Base-by-base conservation (phyloP, 1,140 invertebrate genomes). In the Chymomyza costata region DNA sequence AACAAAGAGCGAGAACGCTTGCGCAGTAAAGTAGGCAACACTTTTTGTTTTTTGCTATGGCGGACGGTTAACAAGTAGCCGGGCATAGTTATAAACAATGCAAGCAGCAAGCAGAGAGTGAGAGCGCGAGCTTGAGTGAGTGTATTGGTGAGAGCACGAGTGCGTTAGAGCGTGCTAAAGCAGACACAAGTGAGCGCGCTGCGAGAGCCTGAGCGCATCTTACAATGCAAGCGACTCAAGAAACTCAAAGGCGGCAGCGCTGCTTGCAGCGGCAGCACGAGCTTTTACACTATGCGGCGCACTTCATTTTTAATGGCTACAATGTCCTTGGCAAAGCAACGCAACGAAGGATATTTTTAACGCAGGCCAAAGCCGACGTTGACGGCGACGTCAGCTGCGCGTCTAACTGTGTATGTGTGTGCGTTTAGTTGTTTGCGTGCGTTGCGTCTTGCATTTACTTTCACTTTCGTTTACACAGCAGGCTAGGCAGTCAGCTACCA, bases 301-400 rank as follows among this genome's bases (percentile, higher is more conserved):
- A 34, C 54, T 66, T 39, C 51, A 78, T 54, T 76, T 84, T 84
- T 84, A 81, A 84, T 84, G 64, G 78, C 69, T 74, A 34, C 64
- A 84, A 81, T 84, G 82, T 84, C 82, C 82, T 84, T 84, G 82
- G 66, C 58, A 56, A 59, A 53, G 54, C 51, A 65, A 55, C 44
- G 46, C 52, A 49, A 48, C 52, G 67, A 67, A 62, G 57, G 63
- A 73, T 81, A 61, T 65, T 51, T 51, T 57, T 48, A 53, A 38
- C 47, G 51, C 21, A 55, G 52, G 40, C 59, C 30, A 25, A 38
- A 43, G 48, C 59, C 55, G 17, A 1, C 59, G 13, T 5, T 40
- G 47, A 30, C 52, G 0, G 30, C 28, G 32, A 32, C 62, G 28
- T 15, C 35, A 6, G 39, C 35, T 18, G 40, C 61, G 50, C 58